Base-by-base conservation (phyloP, 2,888 invertebrate genomes). In the Lycophotia porphyrea region DNA sequence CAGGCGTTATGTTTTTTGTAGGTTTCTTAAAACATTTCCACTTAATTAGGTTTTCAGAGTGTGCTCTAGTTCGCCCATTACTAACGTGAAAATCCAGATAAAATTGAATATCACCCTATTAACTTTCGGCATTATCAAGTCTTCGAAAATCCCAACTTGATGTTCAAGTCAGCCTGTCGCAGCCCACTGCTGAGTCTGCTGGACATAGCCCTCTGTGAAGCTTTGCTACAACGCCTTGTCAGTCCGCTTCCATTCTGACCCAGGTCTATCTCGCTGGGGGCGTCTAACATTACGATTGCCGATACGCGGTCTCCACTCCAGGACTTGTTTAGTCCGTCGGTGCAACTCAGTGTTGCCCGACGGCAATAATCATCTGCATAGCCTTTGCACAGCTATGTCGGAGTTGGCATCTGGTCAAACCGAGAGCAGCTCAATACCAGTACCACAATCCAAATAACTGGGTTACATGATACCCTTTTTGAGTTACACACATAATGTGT, bases 351-450 rank as follows among this genome's bases (percentile, higher is more conserved):
- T 42, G 24, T 42, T 70, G n/a, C 21, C 15, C 21, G 9, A 15
- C 9, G n/a, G 44, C 9, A 27, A 34, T 47, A 4, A 9, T 36
- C 24, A 24, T 9, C 27, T 70, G 13, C 44, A 5, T 42, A 34
- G 13, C 4, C 24, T 42, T 65, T 31, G 5, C 11, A 9, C n/a
- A 66, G 34, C 11, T 34, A 42, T 13, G 5, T 69, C 18, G n/a
- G n/a, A n/a, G 15, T 44, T 34, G 44, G 13, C 13, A 15, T 34
- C 21, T n/a, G 42, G n/a, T 34, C 21, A 21, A 44, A 34, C 8
- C 8, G n/a, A n/a, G 34, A 34, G 42, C n/a, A 44, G n/a, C 21
- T 68, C 13, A n/a, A 42, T 69, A 70, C 69, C 21, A 71, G 18
- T 42, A 34, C 47, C 27, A 71, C 7, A 24, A 24, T 4, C 27